A percentile compares a stretch with the other conserved stretches of the same genome.
Conservation (phyloP, 2,113 vertebrate species). For the Scomber scombrus region DNA sequence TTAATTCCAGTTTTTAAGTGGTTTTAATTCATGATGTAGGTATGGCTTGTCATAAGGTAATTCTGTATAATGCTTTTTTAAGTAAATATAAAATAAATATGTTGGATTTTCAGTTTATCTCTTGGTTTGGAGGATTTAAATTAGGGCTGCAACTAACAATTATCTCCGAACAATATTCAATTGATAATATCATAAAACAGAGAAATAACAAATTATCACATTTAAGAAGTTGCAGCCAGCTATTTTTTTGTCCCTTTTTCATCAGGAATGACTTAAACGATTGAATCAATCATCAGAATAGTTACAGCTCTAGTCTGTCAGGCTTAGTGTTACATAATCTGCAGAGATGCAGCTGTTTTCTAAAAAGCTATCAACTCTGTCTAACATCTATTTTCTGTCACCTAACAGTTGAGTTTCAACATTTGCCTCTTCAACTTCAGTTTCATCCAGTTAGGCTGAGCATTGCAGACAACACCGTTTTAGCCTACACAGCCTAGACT, state of each 20-base stretch:
- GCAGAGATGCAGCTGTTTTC: constrained; percentile 30
- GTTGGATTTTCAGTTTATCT: neutral
- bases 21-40: neutral
- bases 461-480: constrained; percentile 13
- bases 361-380: constrained; percentile 40
- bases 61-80: too few relatives aligned
- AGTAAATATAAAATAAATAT: too few relatives aligned
- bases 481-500: neutral
- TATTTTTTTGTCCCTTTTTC: neutral
- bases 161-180: neutral
- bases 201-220: neutral
- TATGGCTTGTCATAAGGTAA: neutral
- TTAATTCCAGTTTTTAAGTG: neutral
- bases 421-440: neutral
- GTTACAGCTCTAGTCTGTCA: constrained; percentile 3
- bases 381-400: constrained; percentile 42
- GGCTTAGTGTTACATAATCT: constrained; percentile 4
- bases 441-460: constrained; percentile 1
- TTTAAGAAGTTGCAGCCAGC: neutral
- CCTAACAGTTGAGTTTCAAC: constrained; percentile 23
- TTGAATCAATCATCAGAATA: neutral
- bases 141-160: neutral
- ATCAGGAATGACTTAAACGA: neutral
- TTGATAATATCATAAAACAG: neutral
- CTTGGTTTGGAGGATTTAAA: neutral